These are phyloP conservation scores for Petrosia ficiformis DNA, from an alignment of 37 sponge, comb jelly and placozoan genomes.

Conservation along the genomic window DNA sequence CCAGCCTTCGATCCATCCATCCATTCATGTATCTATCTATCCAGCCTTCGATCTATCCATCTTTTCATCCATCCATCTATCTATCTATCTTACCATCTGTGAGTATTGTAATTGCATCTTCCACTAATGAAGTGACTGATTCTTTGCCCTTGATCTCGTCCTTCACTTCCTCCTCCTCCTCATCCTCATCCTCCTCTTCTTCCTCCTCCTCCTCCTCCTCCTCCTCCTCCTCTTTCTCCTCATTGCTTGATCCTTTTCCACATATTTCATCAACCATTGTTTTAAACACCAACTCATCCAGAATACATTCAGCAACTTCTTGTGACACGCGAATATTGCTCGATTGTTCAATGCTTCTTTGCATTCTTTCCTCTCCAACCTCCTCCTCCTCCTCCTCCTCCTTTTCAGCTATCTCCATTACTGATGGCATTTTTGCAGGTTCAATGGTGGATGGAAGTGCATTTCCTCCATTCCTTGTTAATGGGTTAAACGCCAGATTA, in stretches of 20 bases:
- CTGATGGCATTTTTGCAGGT: too few relatives aligned
- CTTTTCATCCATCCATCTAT: not conserved
- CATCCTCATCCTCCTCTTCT: not conserved
- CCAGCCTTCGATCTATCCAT: too few relatives aligned
- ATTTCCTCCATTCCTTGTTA: too few relatives aligned
- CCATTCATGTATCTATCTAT: too few relatives aligned
- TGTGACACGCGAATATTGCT: not conserved
- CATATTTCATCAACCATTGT: not conserved
- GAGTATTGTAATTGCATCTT: not conserved
- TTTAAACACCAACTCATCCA: not conserved
- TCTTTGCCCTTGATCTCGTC: not conserved
- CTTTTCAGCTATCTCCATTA: not conserved
- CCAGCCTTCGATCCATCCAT: too few relatives aligned
- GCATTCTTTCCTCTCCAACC: not conserved
- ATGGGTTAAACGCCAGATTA: too few relatives aligned
- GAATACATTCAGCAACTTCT: not conserved
- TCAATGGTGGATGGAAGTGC: too few relatives aligned
- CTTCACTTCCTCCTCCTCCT: not conserved
- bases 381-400: not conserved
- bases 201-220: constrained; percentile 12
- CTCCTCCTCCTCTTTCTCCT: not conserved
- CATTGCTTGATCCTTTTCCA: not conserved
- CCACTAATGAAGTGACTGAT: not conserved
- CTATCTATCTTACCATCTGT: not conserved
- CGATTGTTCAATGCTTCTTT: too few relatives aligned